phyloP scores from a whole-genome alignment of 2,888 invertebrate genomes.

The Meandrusa payeni region DNA sequence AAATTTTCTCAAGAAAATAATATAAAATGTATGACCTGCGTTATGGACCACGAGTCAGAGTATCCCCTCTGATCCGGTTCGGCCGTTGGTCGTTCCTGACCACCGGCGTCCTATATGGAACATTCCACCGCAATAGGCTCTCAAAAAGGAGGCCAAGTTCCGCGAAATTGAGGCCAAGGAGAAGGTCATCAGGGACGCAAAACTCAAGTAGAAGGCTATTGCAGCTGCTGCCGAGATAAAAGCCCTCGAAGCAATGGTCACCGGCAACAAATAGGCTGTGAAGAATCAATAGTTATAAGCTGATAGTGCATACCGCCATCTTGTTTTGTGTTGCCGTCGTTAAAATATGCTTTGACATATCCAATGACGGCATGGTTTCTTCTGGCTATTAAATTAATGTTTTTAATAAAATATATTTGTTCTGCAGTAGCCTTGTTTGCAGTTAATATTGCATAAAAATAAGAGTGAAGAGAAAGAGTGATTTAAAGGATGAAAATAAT shows the following conservation, averaged over 20 bases:
- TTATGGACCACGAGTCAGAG: too few species aligned
- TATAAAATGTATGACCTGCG: too few species aligned
- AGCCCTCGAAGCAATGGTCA: slow-evolving; percentile 58
- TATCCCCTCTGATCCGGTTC: too few species aligned
- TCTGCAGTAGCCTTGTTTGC: too few species aligned
- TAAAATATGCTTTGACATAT: slow-evolving; percentile 27
- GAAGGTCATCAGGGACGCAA: slow-evolving; percentile 85
- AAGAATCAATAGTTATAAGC: slow-evolving; percentile 47
- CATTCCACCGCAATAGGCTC: slow-evolving; percentile 85
- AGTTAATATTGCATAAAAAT: too few species aligned
- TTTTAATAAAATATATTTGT: slow-evolving; percentile 67
- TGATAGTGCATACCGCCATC: slow-evolving; percentile 47
- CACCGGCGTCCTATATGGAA: slow-evolving; percentile 88
- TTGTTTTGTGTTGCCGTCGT: slow-evolving; percentile 40
- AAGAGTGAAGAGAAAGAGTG: too few species aligned
- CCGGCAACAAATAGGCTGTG: slow-evolving; percentile 46
- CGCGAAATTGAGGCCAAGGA: slow-evolving; percentile 85
- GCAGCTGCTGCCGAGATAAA: slow-evolving; percentile 78
- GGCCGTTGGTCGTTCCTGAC: slow-evolving; percentile 90
- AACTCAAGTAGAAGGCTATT: slow-evolving; percentile 85
- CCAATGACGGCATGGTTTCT: slow-evolving; percentile 45
- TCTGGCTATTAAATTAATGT: slow-evolving; percentile 44
- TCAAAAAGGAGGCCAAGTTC: slow-evolving; percentile 83
- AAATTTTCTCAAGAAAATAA: too few species aligned
- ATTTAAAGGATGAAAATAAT: too few species aligned